These are phyloP conservation scores for Taurulus bubalis DNA, from an alignment of 2,113 vertebrate genomes.

Conservation along the genomic window DNA sequence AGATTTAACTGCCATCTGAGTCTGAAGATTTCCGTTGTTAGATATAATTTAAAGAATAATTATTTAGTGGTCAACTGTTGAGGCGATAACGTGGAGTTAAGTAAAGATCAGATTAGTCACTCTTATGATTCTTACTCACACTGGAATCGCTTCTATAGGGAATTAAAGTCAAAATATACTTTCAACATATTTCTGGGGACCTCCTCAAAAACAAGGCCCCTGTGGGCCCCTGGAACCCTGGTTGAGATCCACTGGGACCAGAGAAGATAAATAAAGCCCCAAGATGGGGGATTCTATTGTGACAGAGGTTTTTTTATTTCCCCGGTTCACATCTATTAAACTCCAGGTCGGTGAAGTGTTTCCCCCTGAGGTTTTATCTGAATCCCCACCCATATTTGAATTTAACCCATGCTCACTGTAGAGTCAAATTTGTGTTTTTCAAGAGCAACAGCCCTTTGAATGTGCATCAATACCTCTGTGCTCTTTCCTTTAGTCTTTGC, in stretches of 20 bases:
- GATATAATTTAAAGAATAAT: background rate
- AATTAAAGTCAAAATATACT: background rate
- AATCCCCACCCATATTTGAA: slow-evolving; percentile 21
- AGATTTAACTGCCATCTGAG: background rate
- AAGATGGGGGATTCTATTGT: slow-evolving; percentile 23
- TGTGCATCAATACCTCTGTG: slow-evolving; percentile 9
- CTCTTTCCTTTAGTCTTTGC: slow-evolving; percentile 6
- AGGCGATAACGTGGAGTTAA: background rate
- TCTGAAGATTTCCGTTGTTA: background rate
- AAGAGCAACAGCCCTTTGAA: slow-evolving; percentile 13
- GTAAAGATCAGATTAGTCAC: background rate
- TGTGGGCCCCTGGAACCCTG: background rate
- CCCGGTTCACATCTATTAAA: slow-evolving; percentile 28
- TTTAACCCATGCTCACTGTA: slow-evolving; percentile 22
- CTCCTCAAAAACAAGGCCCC: background rate
- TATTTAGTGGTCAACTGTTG: background rate
- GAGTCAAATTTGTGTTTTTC: slow-evolving; percentile 19
- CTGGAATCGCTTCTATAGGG: background rate
- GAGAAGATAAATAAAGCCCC: slow-evolving; percentile 23
- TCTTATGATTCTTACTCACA: background rate
- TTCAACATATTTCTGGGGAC: background rate
- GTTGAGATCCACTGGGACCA: slow-evolving; percentile 4
- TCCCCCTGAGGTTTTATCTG: slow-evolving; percentile 15
- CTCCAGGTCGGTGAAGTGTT: slow-evolving; percentile 32
- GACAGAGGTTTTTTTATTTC: slow-evolving; percentile 34